Evolutionary conservation across 1,140 invertebrate species (phyloP), one percentile per base, ranked within the genome.

Genomic region (Oscheius sp.): DNA sequence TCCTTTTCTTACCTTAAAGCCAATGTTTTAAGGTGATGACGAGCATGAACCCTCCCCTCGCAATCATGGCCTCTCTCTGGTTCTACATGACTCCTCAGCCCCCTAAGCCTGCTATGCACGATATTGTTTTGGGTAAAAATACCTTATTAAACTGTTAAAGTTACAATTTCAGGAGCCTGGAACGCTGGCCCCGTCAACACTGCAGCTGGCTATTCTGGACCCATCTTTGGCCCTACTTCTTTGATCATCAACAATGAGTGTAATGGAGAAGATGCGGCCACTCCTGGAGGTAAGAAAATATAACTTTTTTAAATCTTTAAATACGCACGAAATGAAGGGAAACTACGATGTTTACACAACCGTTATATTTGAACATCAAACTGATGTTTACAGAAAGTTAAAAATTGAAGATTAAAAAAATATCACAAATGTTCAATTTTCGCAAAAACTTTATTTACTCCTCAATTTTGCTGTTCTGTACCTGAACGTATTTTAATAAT

Each of bases 1-100:
- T 42, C n/a, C 13, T 3, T 38, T 62, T n/a, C n/a, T n/a, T n/a
- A n/a, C n/a, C n/a, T n/a, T n/a, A n/a, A n/a, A n/a, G n/a, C 10
- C 10, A 10, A 31, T 3, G 4, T 62, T 32, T 26, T n/a, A n/a
- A 65, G n/a, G 62, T 83, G 0, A 76, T 83, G 63, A 84, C 82
- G 3, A 81, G 81, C 36, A 79, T 73, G 69, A 74, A 84, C 34
- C 82, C 82, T 7, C 82, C 82, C 36, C 79, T 83, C 23, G 82
- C 82, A 7, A 68, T 83, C 28, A 58, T 83, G 46, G 81, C 82
- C 42, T 81, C 81, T 18, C 45, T 83, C 1, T 83, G 82, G 82
- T 76, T 76, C 55, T 83, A 82, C 34, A 84, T 83, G 82, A 84
- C 82, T 29, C 82, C 82, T 3, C 82, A 83, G 46, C 82, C 82